Evolutionary conservation across 2,113 vertebrate genomes (phyloP).

Genomic region (Aptenodytes patagonicus): DNA sequence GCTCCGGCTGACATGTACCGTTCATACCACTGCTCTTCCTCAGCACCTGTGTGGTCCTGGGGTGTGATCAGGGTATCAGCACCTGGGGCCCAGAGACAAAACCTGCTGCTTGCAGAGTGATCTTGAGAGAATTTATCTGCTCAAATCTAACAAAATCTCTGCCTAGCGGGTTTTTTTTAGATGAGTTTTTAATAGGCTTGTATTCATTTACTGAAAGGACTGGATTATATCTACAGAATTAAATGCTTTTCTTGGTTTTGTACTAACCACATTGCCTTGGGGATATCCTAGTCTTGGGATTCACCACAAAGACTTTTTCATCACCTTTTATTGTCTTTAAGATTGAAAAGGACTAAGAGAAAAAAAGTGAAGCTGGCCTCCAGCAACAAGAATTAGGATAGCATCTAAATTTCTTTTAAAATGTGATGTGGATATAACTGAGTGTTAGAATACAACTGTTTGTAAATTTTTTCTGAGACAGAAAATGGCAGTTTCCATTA

Average conservation of each 20-base stretch:
- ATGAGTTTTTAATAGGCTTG: background rate
- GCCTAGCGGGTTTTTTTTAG: background rate
- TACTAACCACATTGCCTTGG: background rate
- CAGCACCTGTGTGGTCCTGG: background rate
- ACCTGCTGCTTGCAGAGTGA: background rate
- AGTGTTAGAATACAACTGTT: background rate
- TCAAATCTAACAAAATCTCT: background rate
- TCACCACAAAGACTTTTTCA: constrained; percentile 19
- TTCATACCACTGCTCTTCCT: background rate
- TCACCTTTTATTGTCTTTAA: background rate
- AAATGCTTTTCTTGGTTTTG: background rate
- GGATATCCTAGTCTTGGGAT: background rate
- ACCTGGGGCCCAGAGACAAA: background rate
- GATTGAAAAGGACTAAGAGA: background rate
- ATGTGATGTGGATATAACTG: background rate
- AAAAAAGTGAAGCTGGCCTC: background rate
- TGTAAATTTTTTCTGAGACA: background rate
- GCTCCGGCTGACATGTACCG: fast-evolving
- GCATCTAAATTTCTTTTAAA: background rate
- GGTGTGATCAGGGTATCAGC: background rate
- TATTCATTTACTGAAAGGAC: background rate
- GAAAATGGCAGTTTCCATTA: background rate
- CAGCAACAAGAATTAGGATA: background rate
- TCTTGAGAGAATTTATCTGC: background rate
- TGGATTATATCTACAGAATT: background rate